Percentiles rank a stretch among this genome's conserved stretches.
Conservation (phyloP, 2,888 invertebrate genomes). For the Andrena praecox region DNA sequence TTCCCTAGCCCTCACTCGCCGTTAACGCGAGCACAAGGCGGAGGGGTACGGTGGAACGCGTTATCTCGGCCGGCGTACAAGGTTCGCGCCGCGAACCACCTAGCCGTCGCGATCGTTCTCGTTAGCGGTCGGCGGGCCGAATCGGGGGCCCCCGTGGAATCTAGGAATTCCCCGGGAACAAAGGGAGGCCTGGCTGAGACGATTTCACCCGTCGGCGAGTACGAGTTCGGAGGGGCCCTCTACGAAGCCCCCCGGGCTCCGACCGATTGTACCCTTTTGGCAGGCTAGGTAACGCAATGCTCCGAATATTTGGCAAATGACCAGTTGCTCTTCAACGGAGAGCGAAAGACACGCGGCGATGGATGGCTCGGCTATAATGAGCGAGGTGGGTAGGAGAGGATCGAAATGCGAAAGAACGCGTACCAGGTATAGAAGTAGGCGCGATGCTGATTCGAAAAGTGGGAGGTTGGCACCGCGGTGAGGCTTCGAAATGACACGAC, state of each 20-base stretch:
- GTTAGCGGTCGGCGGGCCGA: background rate
- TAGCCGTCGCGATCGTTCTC: background rate
- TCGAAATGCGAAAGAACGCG: conserved; percentile 35
- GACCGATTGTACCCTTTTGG: conserved; percentile 51
- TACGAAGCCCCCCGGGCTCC: conserved; percentile 21
- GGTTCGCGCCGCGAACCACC: background rate
- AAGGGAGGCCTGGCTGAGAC: background rate
- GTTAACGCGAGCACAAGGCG: background rate
- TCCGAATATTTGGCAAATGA: conserved; percentile 83
- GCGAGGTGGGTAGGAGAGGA: conserved; percentile 3
- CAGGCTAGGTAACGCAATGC: conserved; percentile 76
- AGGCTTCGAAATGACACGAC: conserved; percentile 79
- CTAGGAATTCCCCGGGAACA: conserved; percentile 23
- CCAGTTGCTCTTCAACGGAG: conserved; percentile 62
- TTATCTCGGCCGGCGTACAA: conserved; percentile 26
- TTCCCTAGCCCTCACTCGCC: conserved; percentile 8
- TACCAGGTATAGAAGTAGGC: conserved; percentile 59
- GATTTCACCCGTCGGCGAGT: background rate
- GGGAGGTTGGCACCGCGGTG: conserved; percentile 60
- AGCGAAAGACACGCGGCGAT: conserved; percentile 51
- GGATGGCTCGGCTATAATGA: conserved; percentile 60
- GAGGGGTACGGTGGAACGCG: background rate
- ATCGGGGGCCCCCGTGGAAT: background rate
- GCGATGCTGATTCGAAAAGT: conserved; percentile 47
- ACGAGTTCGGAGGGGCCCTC: conserved; percentile 33